Conservation (phyloP, 2,888 invertebrate genomes). For the Drosophila fulvimacula region DNA sequence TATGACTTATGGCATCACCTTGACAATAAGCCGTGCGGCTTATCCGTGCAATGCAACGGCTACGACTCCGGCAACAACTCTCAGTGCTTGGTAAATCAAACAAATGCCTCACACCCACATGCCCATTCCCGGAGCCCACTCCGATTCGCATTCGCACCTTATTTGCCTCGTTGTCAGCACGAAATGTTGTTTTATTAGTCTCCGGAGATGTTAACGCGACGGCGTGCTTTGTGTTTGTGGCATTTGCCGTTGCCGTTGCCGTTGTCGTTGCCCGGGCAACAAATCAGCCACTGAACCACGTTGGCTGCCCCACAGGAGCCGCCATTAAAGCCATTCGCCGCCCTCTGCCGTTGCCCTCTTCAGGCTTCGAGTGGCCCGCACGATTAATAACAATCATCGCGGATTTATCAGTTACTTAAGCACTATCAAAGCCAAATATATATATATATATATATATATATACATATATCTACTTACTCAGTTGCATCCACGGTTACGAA, state of each 20-base stretch:
- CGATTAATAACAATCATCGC: constrained; percentile 73
- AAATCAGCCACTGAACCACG: constrained; percentile 56
- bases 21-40: constrained; percentile 76
- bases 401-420: constrained; percentile 39
- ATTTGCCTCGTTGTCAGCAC: constrained; percentile 74
- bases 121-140: neutral
- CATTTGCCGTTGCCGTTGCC: constrained; percentile 48
- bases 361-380: constrained; percentile 21
- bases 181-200: constrained; percentile 83
- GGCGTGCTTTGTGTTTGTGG: constrained; percentile 53
- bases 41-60: constrained; percentile 49
- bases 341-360: constrained; percentile 1
- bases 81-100: constrained; percentile 54
- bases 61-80: neutral
- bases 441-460: neutral
- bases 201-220: constrained; percentile 73
- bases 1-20: constrained; percentile 78
- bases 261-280: constrained; percentile 60
- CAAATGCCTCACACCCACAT: constrained; percentile 42
- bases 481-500: constrained; percentile 88
- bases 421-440: constrained; percentile 24
- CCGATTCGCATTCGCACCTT: constrained; percentile 64
- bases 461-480: constrained; percentile 87
- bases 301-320: constrained; percentile 18
- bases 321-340: constrained; percentile 56